Conservation (phyloP, 2,797 vertebrate species). For the Monodelphis domestica region DNA sequence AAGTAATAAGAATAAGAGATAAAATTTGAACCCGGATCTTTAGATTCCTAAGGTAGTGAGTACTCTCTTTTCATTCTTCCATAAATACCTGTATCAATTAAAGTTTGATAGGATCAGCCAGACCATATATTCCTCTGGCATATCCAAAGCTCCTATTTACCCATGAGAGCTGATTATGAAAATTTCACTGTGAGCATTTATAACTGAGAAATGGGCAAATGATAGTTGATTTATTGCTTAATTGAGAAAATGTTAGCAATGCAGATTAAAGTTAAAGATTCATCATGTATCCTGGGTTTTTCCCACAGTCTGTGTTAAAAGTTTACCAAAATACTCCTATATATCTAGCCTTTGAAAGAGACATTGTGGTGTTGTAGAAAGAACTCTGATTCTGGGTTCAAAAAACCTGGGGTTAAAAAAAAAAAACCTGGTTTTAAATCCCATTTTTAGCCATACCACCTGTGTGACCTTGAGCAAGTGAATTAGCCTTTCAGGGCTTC, state of each 20-base stretch:
- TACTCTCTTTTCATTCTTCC: no score
- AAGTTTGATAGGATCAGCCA: no score
- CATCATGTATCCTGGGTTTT: no score
- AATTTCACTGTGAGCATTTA: background rate
- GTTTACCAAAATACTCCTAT: background rate
- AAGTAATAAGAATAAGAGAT: no score
- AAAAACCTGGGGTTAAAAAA: no score
- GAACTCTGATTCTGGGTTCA: background rate
- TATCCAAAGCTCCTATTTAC: background rate
- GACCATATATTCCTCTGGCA: no score
- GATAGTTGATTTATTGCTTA: background rate
- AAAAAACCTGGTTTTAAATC: background rate
- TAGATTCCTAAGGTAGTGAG: no score
- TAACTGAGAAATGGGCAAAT: background rate
- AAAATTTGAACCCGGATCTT: no score
- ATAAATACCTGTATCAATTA: no score
- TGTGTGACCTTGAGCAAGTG: background rate
- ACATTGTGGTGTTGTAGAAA: background rate
- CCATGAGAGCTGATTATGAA: background rate
- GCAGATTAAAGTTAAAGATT: background rate
- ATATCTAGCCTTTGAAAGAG: background rate
- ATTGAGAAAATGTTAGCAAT: background rate
- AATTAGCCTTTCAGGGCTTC: background rate
- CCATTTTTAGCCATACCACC: background rate
- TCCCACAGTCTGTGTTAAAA: background rate